phyloP scores from a whole-genome alignment of 1,140 invertebrate species.

The Ips nitidus region DNA sequence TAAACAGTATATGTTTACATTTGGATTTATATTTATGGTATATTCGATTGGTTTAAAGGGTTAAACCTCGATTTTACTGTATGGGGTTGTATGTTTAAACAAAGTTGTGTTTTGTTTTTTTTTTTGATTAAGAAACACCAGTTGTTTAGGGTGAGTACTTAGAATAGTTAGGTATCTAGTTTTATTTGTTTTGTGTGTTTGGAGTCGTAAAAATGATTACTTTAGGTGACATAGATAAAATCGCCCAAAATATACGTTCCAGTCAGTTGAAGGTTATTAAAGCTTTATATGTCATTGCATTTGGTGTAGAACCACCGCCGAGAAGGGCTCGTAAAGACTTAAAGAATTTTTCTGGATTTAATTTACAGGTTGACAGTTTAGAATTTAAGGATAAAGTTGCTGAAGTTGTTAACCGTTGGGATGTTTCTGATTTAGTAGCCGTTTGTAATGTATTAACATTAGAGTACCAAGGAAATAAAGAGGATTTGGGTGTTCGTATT shows the following conservation, averaged over 20 bases:
- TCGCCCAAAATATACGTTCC: not conserved
- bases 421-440: not conserved
- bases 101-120: not conserved
- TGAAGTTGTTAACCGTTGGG: not conserved
- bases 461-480: not conserved
- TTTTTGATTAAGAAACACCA: not conserved
- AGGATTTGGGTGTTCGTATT: no score
- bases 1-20: not conserved
- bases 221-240: not conserved
- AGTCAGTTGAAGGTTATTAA: slow-evolving; percentile 1
- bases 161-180: not conserved
- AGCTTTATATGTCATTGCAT: slow-evolving; percentile 1
- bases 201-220: not conserved
- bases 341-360: not conserved
- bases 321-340: not conserved
- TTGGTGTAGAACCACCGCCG: not conserved
- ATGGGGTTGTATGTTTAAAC: not conserved
- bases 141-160: not conserved
- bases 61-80: not conserved
- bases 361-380: not conserved
- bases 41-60: not conserved
- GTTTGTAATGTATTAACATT: not conserved
- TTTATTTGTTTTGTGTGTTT: not conserved
- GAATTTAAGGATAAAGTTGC: not conserved
- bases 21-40: not conserved